Base-by-base conservation (phyloP, 2,113 vertebrate species). In the Corvus moneduloides region DNA sequence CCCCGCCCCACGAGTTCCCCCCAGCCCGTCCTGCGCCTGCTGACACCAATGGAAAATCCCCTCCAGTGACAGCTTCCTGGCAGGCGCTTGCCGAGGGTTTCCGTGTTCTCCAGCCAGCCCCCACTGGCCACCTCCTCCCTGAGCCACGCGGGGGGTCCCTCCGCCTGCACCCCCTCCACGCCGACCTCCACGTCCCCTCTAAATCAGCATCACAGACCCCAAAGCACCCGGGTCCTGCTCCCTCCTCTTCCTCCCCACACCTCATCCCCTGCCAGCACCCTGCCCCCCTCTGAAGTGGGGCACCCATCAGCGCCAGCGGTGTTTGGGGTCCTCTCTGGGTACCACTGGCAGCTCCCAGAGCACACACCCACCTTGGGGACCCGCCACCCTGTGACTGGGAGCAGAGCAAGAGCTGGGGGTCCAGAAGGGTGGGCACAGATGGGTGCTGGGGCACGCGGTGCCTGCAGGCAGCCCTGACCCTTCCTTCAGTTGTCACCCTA, bases 11-110 rank as follows among this genome's bases (percentile, higher is more conserved):
- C 12, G n/a, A 54, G 56, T 11, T 51, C 71, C 67, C 78, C 81
- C 51, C 61, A 54, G 75, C 84, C 73, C 15, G 17, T 56, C 90
- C 94, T 51, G 74, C 9, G 61, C 89, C 73, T 94, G 94, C 92
- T 96, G 94, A 96, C 93, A 96, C 87, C 93, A 85, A 74, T 94
- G 94, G 95, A 96, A 94, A 96, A 96, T 96, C 93, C 95, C 95
- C 95, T 94, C 90, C 93, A 93, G 95, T 94, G 95, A 88, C 90
- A 84, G 95, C 93, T 94, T 93, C 87, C 93, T 93, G 93, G 95
- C 95, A 88, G 95, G 66, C 83, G 46, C 79, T 84, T 33, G 33
- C 84, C 51, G 3, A 94, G 93, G 95, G 93, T 93, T 94, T 93
- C 95, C 93, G 80, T 88, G 93, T 43, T 93, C 93, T 84, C 93